Percentiles rank a stretch among this genome's conserved stretches.
Evolutionary conservation across 2,888 invertebrate genomes (phyloP).

Genomic region (Galeruca laticollis): DNA sequence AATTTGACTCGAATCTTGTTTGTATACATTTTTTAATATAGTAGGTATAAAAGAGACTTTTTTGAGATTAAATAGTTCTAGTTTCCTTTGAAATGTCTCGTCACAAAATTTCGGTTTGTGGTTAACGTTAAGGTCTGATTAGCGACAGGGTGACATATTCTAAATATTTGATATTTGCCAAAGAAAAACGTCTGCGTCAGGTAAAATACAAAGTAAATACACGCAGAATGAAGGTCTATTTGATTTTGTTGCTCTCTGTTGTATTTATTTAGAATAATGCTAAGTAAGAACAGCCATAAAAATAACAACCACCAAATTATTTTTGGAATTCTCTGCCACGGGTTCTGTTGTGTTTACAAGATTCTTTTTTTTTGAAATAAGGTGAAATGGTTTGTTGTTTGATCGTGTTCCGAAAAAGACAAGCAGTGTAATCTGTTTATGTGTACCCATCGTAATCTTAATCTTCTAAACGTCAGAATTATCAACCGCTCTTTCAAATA

Average conservation of each 20-base stretch:
- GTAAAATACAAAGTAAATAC: conserved; percentile 45
- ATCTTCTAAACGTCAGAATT: conserved; percentile 2
- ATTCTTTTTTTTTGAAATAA: neutral
- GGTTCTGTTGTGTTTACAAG: conserved; percentile 10
- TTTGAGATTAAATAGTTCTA: neutral
- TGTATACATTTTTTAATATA: too few relatives aligned
- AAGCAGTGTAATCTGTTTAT: neutral
- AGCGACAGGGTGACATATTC: conserved; percentile 40
- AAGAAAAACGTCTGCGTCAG: conserved; percentile 41
- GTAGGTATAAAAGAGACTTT: neutral
- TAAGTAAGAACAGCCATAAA: conserved; percentile 31
- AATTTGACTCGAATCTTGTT: too few relatives aligned
- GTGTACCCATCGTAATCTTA: neutral
- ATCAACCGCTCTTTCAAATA: neutral
- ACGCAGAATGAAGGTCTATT: conserved; percentile 36
- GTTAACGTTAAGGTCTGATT: conserved; percentile 34
- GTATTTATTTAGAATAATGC: conserved; percentile 32
- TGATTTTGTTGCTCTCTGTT: conserved; percentile 34
- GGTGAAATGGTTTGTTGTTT: conserved; percentile 8
- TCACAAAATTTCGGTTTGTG: conserved; percentile 9
- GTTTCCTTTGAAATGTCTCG: conserved; percentile 12
- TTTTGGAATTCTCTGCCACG: conserved; percentile 22
- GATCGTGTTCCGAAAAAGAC: neutral
- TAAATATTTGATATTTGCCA: conserved; percentile 42
- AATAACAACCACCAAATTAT: conserved; percentile 34